Evolutionary conservation across 2,113 vertebrate species (phyloP), one percentile per base, ranked within the genome.

Genomic region (Holacanthus passer): DNA sequence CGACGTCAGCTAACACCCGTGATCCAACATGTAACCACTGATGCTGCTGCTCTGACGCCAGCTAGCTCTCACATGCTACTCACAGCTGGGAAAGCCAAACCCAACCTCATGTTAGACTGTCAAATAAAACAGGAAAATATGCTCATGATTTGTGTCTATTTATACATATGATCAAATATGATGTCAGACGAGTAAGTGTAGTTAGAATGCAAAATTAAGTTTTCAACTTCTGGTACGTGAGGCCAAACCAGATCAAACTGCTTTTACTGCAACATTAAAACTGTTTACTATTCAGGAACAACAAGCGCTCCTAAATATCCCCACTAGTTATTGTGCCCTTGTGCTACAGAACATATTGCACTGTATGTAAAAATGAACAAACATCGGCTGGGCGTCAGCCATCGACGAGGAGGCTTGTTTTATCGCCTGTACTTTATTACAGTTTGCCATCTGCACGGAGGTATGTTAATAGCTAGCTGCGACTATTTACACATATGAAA

Each of bases 361-460:
- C 90, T 92, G 91, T 93, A 94, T 91, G 93, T 92, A 93, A 94
- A 94, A 93, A 93, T 93, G 90, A 94, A 94, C 91, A 93, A 93
- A 93, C 89, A 93, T 92, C 89, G 90, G 90, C 86, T 92, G 85
- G 94, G 91, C 94, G 93, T 94, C 87, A 90, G 79, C 92, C 93
- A 90, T 89, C 52, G 89, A 91, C 73, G 83, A 90, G 90, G 87
- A 79, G 92, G 92, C 81, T 91, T 86, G 91, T 94, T 95, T 96
- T 96, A 96, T 94, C 93, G 82, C 91, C 95, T 95, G 80, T 95
- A 94, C 93, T 95, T 96, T 95, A 96, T 95, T 95, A 92, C 94
- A 93, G 94, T 91, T 91, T 92, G 89, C 96, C 96, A 97, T 96
- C 96, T 96, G 96, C 80, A 95, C 91, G 45, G 88, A 93, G 81